phyloP scores from a whole-genome alignment of 2,113 vertebrate genomes.

The Ceratotherium simum region DNA sequence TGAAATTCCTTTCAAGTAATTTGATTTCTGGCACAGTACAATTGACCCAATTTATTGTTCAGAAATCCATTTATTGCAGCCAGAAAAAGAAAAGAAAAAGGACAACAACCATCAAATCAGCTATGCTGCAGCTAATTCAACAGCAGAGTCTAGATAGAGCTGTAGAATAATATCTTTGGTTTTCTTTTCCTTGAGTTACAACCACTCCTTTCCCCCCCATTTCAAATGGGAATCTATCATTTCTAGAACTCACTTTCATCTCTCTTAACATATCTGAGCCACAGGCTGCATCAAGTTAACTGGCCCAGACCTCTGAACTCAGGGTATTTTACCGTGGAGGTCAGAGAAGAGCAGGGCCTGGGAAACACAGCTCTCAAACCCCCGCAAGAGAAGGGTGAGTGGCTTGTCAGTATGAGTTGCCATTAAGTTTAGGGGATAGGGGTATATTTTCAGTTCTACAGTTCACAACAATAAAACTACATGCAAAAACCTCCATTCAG shows the following conservation, averaged over 20 bases:
- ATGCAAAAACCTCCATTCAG: background rate
- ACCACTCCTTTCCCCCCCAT: background rate
- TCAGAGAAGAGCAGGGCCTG: background rate
- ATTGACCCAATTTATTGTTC: conserved; percentile 61
- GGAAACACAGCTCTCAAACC: background rate
- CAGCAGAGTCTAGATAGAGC: conserved; percentile 28
- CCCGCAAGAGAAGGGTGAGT: background rate
- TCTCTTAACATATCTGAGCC: background rate
- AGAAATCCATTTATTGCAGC: conserved; percentile 57
- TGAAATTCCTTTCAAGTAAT: conserved; percentile 62
- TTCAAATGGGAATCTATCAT: background rate
- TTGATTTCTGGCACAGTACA: conserved; percentile 20
- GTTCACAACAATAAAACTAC: conserved; percentile 1
- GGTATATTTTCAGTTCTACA: background rate
- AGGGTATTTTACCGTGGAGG: background rate
- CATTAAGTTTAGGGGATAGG: background rate
- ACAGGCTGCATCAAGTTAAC: background rate
- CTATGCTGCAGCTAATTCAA: conserved; percentile 33
- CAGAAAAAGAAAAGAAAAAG: conserved; percentile 26
- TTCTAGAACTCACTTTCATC: conserved; percentile 45
- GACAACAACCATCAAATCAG: conserved; percentile 33
- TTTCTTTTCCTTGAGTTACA: conserved; percentile 37
- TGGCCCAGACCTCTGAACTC: background rate
- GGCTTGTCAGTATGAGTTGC: background rate
- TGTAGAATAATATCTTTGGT: background rate